Base-by-base conservation (phyloP, 23 tunicate genomes). In the Oikopleura dioica region DNA sequence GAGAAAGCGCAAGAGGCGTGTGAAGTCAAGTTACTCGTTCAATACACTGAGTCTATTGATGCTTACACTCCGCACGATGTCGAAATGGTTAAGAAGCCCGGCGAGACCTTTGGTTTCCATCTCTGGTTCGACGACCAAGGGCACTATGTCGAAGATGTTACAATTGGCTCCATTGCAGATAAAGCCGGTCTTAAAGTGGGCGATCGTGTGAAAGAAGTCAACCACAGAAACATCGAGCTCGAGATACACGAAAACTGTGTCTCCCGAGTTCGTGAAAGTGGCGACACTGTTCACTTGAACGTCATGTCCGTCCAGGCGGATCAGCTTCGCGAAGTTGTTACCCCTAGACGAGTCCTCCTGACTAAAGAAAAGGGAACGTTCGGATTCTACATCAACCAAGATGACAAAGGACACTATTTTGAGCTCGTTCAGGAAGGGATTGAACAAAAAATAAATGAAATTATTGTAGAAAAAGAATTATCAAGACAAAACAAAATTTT, bases 71-170 rank as follows among this genome's bases (percentile, higher is more conserved):
- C 96, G 35, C 96, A 84, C 37, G 82, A 80, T 63, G 79, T 91
- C 16, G 78, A 44, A 67, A 91, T 91, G 26, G 9, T 36, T n/a
- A 85, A 82, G 51, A 79, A 72, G 76, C 76, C 79, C 58, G 84
- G 80, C 1, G 72, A 63, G 26, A 78, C 81, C 9, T 83, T 86
- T 68, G 99, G 99, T 1, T 86, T 94, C 79, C 82, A 77, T 35
- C 76, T 94, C 9, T 94, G 99, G 99, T 94, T 94, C 75, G 89
- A 94, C 44, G 80, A 87, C 4, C 59, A 81, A 59, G 95, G 99
- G 0, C 99, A 94, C 78, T 94, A 83, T 82, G 78, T 94, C 32
- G 99, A 94, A 79, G 99, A 94, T 72, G 99, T 94, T 0, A 86
- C 95, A 16, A 81, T 94, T 58, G 99, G 99, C 1, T 86, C 95